These are phyloP conservation scores for Cavia aperea DNA, from an alignment of 2,113 vertebrate species.

Conservation along the genomic window DNA sequence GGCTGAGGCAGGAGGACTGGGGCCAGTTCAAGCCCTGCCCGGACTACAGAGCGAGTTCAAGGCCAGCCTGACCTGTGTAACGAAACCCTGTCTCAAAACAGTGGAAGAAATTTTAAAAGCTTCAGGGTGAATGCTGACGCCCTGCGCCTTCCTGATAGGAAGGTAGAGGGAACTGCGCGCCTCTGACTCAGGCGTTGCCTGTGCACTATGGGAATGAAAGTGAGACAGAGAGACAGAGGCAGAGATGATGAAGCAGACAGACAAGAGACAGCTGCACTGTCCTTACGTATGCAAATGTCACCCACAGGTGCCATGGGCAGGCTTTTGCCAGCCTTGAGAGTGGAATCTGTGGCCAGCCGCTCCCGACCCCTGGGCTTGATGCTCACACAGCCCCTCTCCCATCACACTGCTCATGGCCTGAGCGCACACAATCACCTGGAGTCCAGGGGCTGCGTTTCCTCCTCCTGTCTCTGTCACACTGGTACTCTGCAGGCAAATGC, in stretches of 20 bases:
- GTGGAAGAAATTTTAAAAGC: no score
- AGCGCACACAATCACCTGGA: not conserved
- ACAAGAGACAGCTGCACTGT: not conserved
- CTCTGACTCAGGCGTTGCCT: no score
- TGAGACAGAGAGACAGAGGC: not conserved
- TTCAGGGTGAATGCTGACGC: no score
- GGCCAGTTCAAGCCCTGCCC: no score
- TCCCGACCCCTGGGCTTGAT: not conserved
- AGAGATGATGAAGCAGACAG: not conserved
- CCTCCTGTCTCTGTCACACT: not conserved
- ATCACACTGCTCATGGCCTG: not conserved
- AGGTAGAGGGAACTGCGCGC: no score
- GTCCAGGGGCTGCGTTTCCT: not conserved
- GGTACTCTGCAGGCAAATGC: not conserved
- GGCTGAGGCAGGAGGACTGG: no score
- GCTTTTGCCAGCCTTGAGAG: not conserved
- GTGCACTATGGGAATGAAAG: not conserved
- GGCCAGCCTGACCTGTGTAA: no score
- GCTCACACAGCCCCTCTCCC: not conserved
- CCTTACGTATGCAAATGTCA: not conserved
- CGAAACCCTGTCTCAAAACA: not conserved
- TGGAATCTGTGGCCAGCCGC: not conserved
- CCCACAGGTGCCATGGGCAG: rapidly evolving
- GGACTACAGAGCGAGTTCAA: no score
- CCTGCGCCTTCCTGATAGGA: no score